phyloP scores from a whole-genome alignment of 2,113 vertebrate genomes.

The Dascyllus trimaculatus region DNA sequence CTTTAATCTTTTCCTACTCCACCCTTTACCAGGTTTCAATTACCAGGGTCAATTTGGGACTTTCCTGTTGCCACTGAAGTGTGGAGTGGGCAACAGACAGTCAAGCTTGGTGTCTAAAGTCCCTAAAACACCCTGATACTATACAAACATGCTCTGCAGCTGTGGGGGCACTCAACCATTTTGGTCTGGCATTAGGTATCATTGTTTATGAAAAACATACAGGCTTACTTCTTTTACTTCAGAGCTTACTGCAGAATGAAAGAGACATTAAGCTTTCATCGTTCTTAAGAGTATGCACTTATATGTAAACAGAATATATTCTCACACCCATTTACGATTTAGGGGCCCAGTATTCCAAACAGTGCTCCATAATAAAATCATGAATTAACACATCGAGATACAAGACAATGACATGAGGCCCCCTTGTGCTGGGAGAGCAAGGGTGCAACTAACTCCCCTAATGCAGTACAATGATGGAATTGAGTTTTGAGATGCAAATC shows the following conservation, averaged over 20 bases:
- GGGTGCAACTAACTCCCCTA: background rate
- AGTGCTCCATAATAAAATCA: background rate
- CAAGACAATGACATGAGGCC: slow-evolving; percentile 34
- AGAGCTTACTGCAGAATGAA: slow-evolving; percentile 1
- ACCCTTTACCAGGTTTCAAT: slow-evolving; percentile 58
- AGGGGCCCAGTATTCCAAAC: background rate
- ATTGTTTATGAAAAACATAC: slow-evolving; percentile 2
- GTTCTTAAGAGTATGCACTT: background rate
- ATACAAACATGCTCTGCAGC: slow-evolving; percentile 60
- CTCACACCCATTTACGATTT: background rate
- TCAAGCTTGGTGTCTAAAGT: slow-evolving; percentile 80
- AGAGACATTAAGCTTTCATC: background rate
- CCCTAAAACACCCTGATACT: slow-evolving; percentile 80
- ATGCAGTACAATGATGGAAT: background rate
- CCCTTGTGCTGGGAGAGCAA: slow-evolving; percentile 47
- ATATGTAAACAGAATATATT: background rate
- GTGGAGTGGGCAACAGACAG: slow-evolving; percentile 74
- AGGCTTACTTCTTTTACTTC: background rate
- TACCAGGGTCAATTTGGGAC: slow-evolving; percentile 87
- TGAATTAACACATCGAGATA: background rate
- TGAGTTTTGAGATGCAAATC: background rate
- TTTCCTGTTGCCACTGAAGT: slow-evolving; percentile 82
- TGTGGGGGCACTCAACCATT: slow-evolving; percentile 65
- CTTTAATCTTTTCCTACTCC: slow-evolving; percentile 36
- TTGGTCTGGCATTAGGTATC: slow-evolving; percentile 21